These are phyloP conservation scores for Gastracanthus pulcherrimus DNA, from an alignment of 2,888 invertebrate genomes.

Conservation along the genomic window DNA sequence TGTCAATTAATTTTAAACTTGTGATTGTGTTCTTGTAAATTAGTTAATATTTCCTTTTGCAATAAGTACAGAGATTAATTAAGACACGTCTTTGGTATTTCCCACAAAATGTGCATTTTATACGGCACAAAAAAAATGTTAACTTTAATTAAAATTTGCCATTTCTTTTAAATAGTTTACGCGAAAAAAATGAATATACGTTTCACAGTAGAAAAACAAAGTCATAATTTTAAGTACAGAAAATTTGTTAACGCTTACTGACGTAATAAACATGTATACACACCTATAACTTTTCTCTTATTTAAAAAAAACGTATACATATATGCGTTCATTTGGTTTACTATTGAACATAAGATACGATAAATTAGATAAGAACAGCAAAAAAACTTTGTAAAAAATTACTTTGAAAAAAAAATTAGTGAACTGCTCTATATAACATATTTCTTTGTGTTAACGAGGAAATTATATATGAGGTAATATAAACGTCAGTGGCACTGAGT, in stretches of 20 bases:
- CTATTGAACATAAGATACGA: conserved; percentile 37
- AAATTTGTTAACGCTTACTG: conserved; percentile 37
- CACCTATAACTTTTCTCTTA: conserved; percentile 45
- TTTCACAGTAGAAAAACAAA: conserved; percentile 35
- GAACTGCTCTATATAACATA: conserved; percentile 34
- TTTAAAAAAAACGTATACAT: conserved; percentile 41
- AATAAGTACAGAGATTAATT: conserved; percentile 73
- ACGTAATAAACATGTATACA: conserved; percentile 48
- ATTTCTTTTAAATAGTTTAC: conserved; percentile 36
- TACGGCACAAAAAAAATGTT: conserved; percentile 46
- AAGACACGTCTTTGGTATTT: conserved; percentile 75
- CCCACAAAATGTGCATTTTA: conserved; percentile 56
- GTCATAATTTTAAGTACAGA: conserved; percentile 47
- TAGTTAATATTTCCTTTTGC: conserved; percentile 56
- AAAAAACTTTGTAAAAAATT: conserved; percentile 1
- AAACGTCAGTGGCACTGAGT: conserved; percentile 43
- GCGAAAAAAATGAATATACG: conserved; percentile 29
- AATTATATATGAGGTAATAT: conserved; percentile 40
- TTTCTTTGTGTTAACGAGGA: conserved; percentile 13
- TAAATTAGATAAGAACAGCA: conserved; percentile 19
- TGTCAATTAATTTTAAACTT: conserved; percentile 31
- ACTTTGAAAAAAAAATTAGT: conserved; percentile 36
- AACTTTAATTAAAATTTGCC: conserved; percentile 21
- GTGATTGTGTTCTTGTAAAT: conserved; percentile 20
- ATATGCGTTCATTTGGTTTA: conserved; percentile 25